A percentile compares a stretch with the other conserved stretches of the same genome.
Evolutionary conservation across 2,888 invertebrate species (phyloP).

Genomic region (Cinara cedri): DNA sequence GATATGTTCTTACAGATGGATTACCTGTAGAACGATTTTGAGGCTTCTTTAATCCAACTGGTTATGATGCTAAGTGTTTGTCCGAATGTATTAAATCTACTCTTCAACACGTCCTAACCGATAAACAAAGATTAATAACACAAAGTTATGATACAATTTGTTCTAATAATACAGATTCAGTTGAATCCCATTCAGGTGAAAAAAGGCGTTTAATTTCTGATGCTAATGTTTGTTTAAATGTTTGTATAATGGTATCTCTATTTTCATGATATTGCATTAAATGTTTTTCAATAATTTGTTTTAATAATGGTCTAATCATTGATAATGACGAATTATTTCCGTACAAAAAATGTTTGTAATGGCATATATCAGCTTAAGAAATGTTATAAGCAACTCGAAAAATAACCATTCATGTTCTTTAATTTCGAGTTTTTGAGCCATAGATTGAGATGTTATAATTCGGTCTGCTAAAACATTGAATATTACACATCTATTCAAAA

Average conservation of each 20-base stretch:
- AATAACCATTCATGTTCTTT: constrained; percentile 14
- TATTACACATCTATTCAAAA: constrained; percentile 14
- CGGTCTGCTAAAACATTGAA: constrained; percentile 15
- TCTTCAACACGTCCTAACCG: no score
- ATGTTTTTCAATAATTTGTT: constrained; percentile 28
- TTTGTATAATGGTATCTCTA: constrained; percentile 15
- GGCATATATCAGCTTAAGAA: constrained; percentile 30
- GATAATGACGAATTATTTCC: constrained; percentile 25
- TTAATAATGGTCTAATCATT: constrained; percentile 23
- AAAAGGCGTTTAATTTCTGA: constrained; percentile 19
- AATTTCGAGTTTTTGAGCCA: constrained; percentile 24
- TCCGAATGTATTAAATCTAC: no score
- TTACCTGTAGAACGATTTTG: constrained; percentile 59
- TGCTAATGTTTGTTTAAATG: constrained; percentile 21
- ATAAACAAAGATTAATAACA: no score
- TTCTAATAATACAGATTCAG: constrained; percentile 35
- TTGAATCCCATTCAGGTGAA: constrained; percentile 32
- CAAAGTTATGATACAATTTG: constrained; percentile 18
- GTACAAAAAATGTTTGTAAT: constrained; percentile 27
- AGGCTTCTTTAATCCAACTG: constrained; percentile 58
- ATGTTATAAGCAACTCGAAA: constrained; percentile 21
- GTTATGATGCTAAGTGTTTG: constrained; percentile 56
- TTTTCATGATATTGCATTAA: constrained; percentile 18
- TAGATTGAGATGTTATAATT: constrained; percentile 13
- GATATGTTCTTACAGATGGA: constrained; percentile 59